A percentile compares a stretch with the other conserved stretches of the same genome.
Conservation (phyloP, 1,140 invertebrate species). For the Lineus longissimus region DNA sequence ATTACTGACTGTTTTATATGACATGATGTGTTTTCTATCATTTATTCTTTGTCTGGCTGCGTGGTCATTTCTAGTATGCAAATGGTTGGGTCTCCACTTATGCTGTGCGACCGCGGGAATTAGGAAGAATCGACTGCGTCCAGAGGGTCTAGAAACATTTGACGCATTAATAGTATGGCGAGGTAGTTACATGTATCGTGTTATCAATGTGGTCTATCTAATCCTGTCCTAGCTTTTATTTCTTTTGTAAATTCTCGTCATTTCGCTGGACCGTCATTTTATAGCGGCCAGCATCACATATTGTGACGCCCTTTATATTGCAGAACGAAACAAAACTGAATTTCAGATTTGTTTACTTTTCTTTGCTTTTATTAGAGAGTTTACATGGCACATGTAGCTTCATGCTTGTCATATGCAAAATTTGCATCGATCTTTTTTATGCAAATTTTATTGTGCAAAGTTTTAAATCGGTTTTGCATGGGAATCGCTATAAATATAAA, state of each 20-base stretch:
- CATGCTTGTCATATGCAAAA: too few relatives aligned
- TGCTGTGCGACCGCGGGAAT: constrained; percentile 34
- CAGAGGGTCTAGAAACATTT: constrained; percentile 29
- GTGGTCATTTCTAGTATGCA: constrained; percentile 28
- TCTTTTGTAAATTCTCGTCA: constrained; percentile 3
- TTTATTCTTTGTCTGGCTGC: constrained; percentile 6
- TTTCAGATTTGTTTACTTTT: neutral
- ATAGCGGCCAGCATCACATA: neutral
- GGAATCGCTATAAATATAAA: too few relatives aligned
- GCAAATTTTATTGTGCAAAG: too few relatives aligned
- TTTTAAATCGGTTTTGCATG: too few relatives aligned
- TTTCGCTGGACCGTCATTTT: neutral
- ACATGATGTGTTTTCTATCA: neutral
- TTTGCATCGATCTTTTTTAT: too few relatives aligned
- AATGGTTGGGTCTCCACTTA: constrained; percentile 41
- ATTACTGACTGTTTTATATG: neutral
- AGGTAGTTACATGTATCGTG: constrained; percentile 21
- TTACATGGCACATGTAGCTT: too few relatives aligned
- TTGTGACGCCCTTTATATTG: neutral
- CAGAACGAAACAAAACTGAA: constrained; percentile 5
- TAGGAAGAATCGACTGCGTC: constrained; percentile 37
- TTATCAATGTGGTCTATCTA: neutral
- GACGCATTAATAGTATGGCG: constrained; percentile 45
- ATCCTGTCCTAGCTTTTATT: neutral
- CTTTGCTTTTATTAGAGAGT: too few relatives aligned